Evolutionary conservation across 2,888 invertebrate genomes (phyloP).

Genomic region (Drosophila longiperda): DNA sequence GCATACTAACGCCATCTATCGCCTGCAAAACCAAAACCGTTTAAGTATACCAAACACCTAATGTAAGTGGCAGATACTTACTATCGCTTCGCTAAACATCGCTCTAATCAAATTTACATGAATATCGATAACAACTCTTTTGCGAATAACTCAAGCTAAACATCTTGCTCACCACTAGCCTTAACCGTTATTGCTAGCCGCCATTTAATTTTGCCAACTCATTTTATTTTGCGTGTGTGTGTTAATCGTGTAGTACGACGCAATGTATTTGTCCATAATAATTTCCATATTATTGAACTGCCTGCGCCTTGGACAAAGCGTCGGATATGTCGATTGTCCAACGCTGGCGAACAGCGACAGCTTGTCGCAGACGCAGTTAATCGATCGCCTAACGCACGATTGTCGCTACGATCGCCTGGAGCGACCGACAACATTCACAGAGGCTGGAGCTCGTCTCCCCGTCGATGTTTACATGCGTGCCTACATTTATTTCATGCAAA

Average conservation of each 20-base stretch:
- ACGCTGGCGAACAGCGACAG: constrained; percentile 86
- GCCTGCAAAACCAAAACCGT: neutral
- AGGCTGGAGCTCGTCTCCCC: constrained; percentile 86
- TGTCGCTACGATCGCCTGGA: constrained; percentile 92
- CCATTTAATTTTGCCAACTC: constrained; percentile 30
- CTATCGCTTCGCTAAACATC: neutral
- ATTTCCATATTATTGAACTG: constrained; percentile 58
- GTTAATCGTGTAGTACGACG: neutral
- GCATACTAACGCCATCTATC: neutral
- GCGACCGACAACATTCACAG: constrained; percentile 86
- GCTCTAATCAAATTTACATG: neutral
- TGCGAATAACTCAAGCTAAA: neutral
- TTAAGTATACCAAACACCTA: neutral
- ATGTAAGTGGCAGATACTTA: neutral
- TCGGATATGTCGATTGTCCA: constrained; percentile 84
- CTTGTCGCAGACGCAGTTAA: constrained; percentile 90
- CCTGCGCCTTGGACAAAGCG: constrained; percentile 6
- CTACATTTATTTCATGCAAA: constrained; percentile 93
- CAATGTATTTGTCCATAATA: constrained; percentile 54
- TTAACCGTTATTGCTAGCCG: constrained; percentile 46
- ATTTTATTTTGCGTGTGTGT: constrained; percentile 4
- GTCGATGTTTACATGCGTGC: constrained; percentile 90
- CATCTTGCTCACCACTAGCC: constrained; percentile 2
- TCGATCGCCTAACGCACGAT: constrained; percentile 89
- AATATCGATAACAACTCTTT: constrained; percentile 15